Percentiles rank a stretch among this genome's conserved stretches.
Evolutionary conservation across 2,797 vertebrate genomes (phyloP).

Genomic region (Apodemus agrarius): DNA sequence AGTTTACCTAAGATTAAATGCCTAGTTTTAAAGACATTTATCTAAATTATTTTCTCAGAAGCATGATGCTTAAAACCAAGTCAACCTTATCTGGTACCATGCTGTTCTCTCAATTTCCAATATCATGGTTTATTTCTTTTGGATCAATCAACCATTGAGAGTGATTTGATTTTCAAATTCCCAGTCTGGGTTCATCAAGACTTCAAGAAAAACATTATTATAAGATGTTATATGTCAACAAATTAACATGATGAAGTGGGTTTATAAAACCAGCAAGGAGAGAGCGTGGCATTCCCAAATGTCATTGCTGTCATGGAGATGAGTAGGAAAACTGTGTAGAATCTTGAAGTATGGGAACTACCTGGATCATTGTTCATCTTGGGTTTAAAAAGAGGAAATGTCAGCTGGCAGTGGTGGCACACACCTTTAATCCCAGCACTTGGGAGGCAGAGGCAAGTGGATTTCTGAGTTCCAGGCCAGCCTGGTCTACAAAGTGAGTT

Average conservation of each 20-base stretch:
- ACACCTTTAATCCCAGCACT: no score
- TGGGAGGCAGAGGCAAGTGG: no score
- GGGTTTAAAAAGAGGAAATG: not conserved
- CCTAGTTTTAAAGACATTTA: not conserved
- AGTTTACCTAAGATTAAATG: not conserved
- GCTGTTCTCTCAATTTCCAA: not conserved
- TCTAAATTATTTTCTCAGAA: not conserved
- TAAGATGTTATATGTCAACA: slow-evolving; percentile 24
- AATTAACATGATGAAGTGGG: not conserved
- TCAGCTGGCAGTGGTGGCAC: no score
- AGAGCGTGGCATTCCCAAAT: slow-evolving; percentile 7
- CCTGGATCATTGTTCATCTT: not conserved
- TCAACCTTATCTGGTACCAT: not conserved
- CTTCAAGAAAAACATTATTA: slow-evolving; percentile 1
- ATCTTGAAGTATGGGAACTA: not conserved
- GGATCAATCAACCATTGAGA: not conserved
- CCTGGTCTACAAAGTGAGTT: no score
- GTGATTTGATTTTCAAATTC: not conserved
- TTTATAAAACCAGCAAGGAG: slow-evolving; percentile 30
- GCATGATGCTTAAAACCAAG: not conserved
- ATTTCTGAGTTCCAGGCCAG: no score
- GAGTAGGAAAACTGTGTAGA: not conserved
- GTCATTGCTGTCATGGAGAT: slow-evolving; percentile 20
- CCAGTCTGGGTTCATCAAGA: not conserved
- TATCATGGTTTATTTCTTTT: not conserved